Evolutionary conservation across 1,140 invertebrate genomes (phyloP).

Genomic region (Cherax destructor): DNA sequence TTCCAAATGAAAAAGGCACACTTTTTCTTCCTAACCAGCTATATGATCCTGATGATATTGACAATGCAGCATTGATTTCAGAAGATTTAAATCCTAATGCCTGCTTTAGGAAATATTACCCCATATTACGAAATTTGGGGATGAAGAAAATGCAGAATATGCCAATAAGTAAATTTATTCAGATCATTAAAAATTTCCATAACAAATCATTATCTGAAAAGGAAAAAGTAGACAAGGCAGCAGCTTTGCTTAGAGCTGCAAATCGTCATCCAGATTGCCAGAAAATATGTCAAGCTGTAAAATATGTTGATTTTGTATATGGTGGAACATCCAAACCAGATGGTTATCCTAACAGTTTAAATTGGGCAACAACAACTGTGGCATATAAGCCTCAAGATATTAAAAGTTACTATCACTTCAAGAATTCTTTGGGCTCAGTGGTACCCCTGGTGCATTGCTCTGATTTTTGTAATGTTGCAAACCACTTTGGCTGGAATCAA

Average conservation of each 20-base stretch:
- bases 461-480: conserved; percentile 24
- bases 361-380: background rate
- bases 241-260: background rate
- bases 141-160: conserved; percentile 25
- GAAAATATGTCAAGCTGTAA: conserved; percentile 15
- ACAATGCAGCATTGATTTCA: conserved; percentile 22
- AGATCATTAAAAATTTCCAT: background rate
- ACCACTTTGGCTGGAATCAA: conserved; percentile 20
- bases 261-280: conserved; percentile 5
- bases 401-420: conserved; percentile 13
- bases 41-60: conserved; percentile 39
- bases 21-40: conserved; percentile 3
- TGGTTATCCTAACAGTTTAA: conserved; percentile 4
- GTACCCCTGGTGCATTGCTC: conserved; percentile 7
- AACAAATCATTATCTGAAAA: background rate
- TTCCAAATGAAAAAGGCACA: background rate
- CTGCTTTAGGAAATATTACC: background rate
- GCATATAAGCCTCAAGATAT: background rate
- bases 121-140: conserved; percentile 24
- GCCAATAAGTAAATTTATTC: background rate
- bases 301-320: conserved; percentile 17
- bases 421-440: conserved; percentile 15
- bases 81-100: background rate
- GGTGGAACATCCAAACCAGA: background rate
- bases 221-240: conserved; percentile 14